Percentiles rank a stretch among this genome's conserved stretches.
Evolutionary conservation across 2,797 vertebrate genomes (phyloP).

Genomic region (Erpetoichthys calabaricus): DNA sequence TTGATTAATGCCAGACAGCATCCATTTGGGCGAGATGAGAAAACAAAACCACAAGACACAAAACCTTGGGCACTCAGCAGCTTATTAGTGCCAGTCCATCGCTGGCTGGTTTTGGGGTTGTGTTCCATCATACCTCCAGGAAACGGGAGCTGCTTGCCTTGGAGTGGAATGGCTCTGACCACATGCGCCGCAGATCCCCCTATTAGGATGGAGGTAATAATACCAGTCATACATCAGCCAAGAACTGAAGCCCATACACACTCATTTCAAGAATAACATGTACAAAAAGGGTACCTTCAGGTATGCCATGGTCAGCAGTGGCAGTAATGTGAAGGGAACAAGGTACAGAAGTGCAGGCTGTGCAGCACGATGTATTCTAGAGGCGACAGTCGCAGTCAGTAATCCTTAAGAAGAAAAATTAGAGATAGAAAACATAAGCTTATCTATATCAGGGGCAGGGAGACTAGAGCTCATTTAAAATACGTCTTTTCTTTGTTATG

Average conservation of each 20-base stretch:
- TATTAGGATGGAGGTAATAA: slow-evolving; percentile 24
- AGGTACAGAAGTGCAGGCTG: slow-evolving; percentile 95
- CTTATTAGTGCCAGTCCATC: slow-evolving; percentile 18
- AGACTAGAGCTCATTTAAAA: too few relatives aligned
- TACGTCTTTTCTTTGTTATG: too few relatives aligned
- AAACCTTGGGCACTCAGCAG: slow-evolving; percentile 15
- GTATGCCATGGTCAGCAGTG: slow-evolving; percentile 98
- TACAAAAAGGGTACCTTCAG: slow-evolving; percentile 67
- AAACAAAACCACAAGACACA: slow-evolving; percentile 37
- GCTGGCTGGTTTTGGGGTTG: slow-evolving; percentile 30
- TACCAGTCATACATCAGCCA: neutral
- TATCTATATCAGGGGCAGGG: neutral
- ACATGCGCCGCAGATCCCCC: slow-evolving; percentile 97
- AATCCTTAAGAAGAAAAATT: slow-evolving; percentile 50
- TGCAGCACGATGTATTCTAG: slow-evolving; percentile 91
- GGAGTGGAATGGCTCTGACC: slow-evolving; percentile 95
- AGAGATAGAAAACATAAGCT: neutral
- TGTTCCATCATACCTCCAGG: slow-evolving; percentile 94
- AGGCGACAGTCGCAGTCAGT: slow-evolving; percentile 93
- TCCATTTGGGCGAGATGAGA: slow-evolving; percentile 34
- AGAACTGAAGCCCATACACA: neutral
- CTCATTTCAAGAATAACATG: neutral
- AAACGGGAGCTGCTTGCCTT: slow-evolving; percentile 91
- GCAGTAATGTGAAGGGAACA: slow-evolving; percentile 97
- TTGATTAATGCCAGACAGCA: slow-evolving; percentile 12